Conservation (phyloP, 1,140 invertebrate species). For the Branchinecta lynchi region DNA sequence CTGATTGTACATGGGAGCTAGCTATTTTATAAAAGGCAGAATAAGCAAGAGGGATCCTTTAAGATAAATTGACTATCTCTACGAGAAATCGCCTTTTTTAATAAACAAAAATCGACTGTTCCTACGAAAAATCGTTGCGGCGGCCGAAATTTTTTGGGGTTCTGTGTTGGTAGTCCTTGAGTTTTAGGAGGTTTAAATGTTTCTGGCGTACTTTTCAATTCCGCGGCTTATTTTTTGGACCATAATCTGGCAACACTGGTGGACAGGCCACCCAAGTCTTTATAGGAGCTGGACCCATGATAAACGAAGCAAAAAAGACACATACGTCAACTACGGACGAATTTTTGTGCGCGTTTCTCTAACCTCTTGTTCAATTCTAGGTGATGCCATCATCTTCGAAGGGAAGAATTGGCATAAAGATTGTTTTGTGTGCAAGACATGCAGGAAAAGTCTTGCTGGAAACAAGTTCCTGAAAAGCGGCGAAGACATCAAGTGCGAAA, state of each 20-base stretch:
- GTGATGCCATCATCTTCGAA: not conserved
- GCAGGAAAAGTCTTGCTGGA: not conserved
- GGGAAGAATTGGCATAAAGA: not conserved
- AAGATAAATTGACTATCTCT: no score
- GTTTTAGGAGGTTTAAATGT: no score
- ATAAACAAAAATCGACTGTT: no score
- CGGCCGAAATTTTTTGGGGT: no score
- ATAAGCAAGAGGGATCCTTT: no score
- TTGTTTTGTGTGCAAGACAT: not conserved
- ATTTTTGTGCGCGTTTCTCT: not conserved
- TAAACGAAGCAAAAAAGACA: not conserved
- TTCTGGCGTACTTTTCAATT: no score
- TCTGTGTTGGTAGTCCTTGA: no score
- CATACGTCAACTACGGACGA: not conserved
- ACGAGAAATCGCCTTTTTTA: no score
- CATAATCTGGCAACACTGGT: no score
- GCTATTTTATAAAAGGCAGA: no score
- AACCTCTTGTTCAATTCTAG: not conserved
- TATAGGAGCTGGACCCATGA: not conserved
- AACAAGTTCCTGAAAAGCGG: conserved; percentile 1
- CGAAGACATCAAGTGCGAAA: not conserved
- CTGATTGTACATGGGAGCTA: no score
- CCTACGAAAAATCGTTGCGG: no score
- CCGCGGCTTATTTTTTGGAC: not conserved
- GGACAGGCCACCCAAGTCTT: not conserved